Conservation (phyloP, 2,113 vertebrate species). For the Recurvirostra avosetta region DNA sequence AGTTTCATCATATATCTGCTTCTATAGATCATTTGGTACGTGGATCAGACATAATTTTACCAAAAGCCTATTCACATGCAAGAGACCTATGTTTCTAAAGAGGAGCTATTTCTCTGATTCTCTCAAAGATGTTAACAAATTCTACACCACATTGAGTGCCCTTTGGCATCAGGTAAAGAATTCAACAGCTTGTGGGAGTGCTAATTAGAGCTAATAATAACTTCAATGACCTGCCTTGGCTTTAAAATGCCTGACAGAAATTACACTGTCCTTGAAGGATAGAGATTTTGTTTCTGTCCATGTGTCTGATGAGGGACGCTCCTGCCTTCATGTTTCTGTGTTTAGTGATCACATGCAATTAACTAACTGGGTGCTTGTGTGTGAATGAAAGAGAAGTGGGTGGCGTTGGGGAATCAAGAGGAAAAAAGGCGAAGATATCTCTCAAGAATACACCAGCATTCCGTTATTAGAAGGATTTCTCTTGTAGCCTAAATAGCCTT, state of each 20-base stretch:
- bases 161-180: conserved; percentile 6
- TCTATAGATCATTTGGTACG: background rate
- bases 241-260: conserved; percentile 25
- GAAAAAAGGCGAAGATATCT: background rate
- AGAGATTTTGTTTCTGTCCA: background rate
- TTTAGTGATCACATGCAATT: background rate
- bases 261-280: background rate
- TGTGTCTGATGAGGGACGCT: rapidly evolving
- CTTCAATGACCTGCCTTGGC: conserved; percentile 26
- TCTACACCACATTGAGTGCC: conserved; percentile 17
- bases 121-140: conserved; percentile 1
- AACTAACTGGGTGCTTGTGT: background rate
- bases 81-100: background rate
- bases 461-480: background rate
- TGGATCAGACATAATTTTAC: background rate
- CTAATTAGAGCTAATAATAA: conserved; percentile 56
- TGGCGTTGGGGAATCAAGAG: background rate
- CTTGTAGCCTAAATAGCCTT: background rate
- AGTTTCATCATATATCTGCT: background rate
- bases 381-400: background rate
- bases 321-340: background rate
- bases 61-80: background rate
- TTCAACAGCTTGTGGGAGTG: conserved; percentile 6
- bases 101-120: background rate
- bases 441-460: background rate